These are phyloP conservation scores for Lepeophtheirus nordmannii DNA, from an alignment of 2,888 invertebrate species.

Conservation along the genomic window DNA sequence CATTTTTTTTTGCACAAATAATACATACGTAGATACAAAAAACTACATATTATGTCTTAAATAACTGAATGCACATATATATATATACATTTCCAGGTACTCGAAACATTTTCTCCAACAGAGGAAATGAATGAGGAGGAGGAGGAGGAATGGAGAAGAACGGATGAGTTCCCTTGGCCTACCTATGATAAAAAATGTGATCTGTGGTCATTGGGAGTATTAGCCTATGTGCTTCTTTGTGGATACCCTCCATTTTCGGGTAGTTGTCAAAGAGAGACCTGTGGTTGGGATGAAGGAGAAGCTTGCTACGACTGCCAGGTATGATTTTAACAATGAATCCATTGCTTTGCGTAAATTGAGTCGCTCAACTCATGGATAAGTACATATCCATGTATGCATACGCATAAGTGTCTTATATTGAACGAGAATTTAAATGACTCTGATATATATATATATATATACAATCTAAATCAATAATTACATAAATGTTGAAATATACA, in stretches of 20 bases:
- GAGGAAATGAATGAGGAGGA: conserved; percentile 1
- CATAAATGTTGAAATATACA: too few relatives aligned
- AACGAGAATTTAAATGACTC: too few relatives aligned
- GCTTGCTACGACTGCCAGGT: conserved; percentile 75
- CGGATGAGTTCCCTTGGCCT: conserved; percentile 12
- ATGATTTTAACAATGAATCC: conserved; percentile 33
- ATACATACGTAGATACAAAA: too few relatives aligned
- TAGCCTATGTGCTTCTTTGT: conserved; percentile 29
- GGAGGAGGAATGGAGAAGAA: conserved; percentile 35
- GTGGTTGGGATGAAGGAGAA: conserved; percentile 92
- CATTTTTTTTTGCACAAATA: too few relatives aligned
- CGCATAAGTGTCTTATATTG: too few relatives aligned
- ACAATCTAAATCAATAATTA: too few relatives aligned
- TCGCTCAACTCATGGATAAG: too few relatives aligned
- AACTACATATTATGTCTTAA: too few relatives aligned
- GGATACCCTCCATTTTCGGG: conserved; percentile 46
- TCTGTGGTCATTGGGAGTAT: conserved; percentile 90
- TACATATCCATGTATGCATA: too few relatives aligned
- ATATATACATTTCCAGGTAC: background rate
- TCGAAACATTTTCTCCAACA: conserved; percentile 4
- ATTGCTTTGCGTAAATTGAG: too few relatives aligned
- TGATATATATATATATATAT: too few relatives aligned
- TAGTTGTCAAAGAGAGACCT: conserved; percentile 69
- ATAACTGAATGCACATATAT: too few relatives aligned
- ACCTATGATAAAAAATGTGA: conserved; percentile 63